A percentile compares a stretch with the other conserved stretches of the same genome.
Conservation (phyloP, 1,140 invertebrate genomes). For the Formica selysi region DNA sequence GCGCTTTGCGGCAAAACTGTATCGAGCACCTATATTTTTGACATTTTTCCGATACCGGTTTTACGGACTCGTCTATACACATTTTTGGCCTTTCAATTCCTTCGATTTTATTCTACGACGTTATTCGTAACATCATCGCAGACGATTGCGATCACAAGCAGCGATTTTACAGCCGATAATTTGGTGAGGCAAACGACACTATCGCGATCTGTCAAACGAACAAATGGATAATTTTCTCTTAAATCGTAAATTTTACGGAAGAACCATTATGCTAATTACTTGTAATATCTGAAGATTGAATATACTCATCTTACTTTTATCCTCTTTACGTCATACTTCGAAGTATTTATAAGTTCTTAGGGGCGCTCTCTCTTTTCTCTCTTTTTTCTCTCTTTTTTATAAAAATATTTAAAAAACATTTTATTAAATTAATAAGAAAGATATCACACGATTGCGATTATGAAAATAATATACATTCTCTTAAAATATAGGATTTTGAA, state of each 20-base stretch:
- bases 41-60: slow-evolving; percentile 48
- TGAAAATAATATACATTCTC: background rate
- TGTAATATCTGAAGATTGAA: background rate
- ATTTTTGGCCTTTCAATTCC: slow-evolving; percentile 51
- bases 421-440: slow-evolving; percentile 29
- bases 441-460: background rate
- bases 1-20: slow-evolving; percentile 43
- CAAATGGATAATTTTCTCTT: background rate
- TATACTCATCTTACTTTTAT: background rate
- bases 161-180: slow-evolving; percentile 30
- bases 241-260: background rate
- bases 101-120: slow-evolving; percentile 40
- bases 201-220: background rate
- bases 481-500: background rate
- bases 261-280: slow-evolving; percentile 42
- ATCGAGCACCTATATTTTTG: slow-evolving; percentile 52
- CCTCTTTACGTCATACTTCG: background rate
- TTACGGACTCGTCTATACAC: slow-evolving; percentile 31
- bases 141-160: background rate
- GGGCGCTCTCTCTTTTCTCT: background rate
- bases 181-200: slow-evolving; percentile 10
- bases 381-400: background rate
- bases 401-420: slow-evolving; percentile 28
- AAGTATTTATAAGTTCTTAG: background rate
- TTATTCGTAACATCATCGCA: slow-evolving; percentile 48